Evolutionary conservation across 1,140 invertebrate genomes (phyloP), one percentile per base, ranked within the genome.

Genomic region (Oscheius sp.): DNA sequence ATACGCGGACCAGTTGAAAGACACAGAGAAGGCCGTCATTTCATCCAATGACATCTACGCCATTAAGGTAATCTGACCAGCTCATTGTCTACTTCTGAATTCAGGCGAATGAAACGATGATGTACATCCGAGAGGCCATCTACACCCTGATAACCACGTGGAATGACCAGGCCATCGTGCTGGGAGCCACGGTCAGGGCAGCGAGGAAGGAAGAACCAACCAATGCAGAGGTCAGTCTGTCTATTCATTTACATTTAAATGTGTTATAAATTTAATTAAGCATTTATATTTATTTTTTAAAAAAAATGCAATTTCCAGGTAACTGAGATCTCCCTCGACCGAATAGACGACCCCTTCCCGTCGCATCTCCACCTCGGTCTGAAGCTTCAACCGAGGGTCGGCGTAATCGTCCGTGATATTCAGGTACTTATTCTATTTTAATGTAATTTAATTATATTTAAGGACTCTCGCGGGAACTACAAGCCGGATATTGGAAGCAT

Each of bases 401-500:
- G 91, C 1, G 87, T 94, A 7, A 87, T 92, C 13, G 90, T 95
- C 0, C 90, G 91, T 75, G 92, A 94, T 82, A 88, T 77, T 42
- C 64, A 58, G 31, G 55, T 59, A 18, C 18, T 13, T 26, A 15
- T 59, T 59, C 28, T 59, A 15, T 59, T 59, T 59, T 59, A 13
- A 59, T 20, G 13, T 18, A 59, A 18, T 59, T 18, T 20, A 45
- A 45, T 0, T 29, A 15, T 18, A 18, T 20, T 26, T 20, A 26
- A 76, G 10, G 82, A 83, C 63, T 31, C 49, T 3, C 79, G 84
- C 46, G 78, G 78, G n/a, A 74, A 63, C 61, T 52, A 69, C 26
- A 78, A 67, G 23, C 82, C 89, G 18, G 92, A 96, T 84, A 90
- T 91, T 1, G 93, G 92, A 75, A 94, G 93, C 0, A 91, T 95